Evolutionary conservation across 1,140 invertebrate species (phyloP).

Genomic region (Bombyx mori): ASM3026992v2 NC_085123.1:4785001-4785500

Average conservation of each 20-base stretch:
- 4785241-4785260: constrained; percentile 18
- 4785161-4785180: constrained; percentile 9
- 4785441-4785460: too few species aligned
- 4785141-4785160: constrained; percentile 14
- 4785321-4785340: too few species aligned
- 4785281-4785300: too few species aligned
- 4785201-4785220: constrained; percentile 8
- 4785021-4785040: not conserved
- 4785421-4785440: too few species aligned
- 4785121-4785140: constrained; percentile 27
- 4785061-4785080: not conserved
- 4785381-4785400: too few species aligned
- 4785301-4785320: too few species aligned
- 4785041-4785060: not conserved
- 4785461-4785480: too few species aligned
- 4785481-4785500: too few species aligned
- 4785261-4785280: constrained; percentile 17
- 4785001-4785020: not conserved
- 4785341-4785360: too few species aligned
- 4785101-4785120: constrained; percentile 21
- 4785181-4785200: not conserved
- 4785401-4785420: too few species aligned
- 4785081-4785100: constrained; percentile 4
- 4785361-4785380: too few species aligned
- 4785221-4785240: constrained; percentile 12